Evolutionary conservation across 2,888 invertebrate genomes (phyloP), one percentile per base, ranked within the genome.

Genomic region (Celastrina argiolus): DNA sequence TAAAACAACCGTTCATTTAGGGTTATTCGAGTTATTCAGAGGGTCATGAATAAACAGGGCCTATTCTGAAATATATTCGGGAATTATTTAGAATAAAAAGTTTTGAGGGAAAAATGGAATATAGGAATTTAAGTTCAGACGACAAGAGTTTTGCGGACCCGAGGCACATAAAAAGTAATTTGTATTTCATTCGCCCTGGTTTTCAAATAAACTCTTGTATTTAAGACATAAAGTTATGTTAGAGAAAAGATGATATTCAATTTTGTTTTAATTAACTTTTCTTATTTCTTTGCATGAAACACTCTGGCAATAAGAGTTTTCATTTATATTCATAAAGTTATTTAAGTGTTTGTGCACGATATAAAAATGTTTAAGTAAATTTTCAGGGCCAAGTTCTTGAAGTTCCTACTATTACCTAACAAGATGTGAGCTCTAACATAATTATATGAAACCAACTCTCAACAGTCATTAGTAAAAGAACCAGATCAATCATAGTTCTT

Each of bases 1-100:
- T 91, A 90, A 91, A 91, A 91, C 87, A 89, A 88, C 90, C 89
- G 85, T 90, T 89, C 87, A 89, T 90, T 91, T 88, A 85, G 83
- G 87, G 83, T 81, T 84, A 84, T 87, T 84, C 81, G 82, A 87
- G 87, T 88, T 87, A 84, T 88, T 86, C 85, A 85, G 83, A 75
- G 83, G 84, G 87, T 88, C 88, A 88, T 89, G 88, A 88, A 89
- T 89, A 89, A 89, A 88, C 85, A 86, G 87, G 85, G 81, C 80
- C 81, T 82, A 80, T 78, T 78, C 74, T 76, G 80, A 81, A 83
- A 86, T 85, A 68, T 89, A 85, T 84, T 80, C 83, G 81, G 81
- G 81, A 82, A 83, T 84, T 85, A 85, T 87, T 86, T 83, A 83
- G 83, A 85, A 79, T 83, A 85, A 70, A 87, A 88, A 85, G 78